Percentiles rank a stretch among this genome's conserved stretches.
phyloP scores from a whole-genome alignment of 2,797 vertebrate genomes.

The Harpagifer antarcticus region DNA sequence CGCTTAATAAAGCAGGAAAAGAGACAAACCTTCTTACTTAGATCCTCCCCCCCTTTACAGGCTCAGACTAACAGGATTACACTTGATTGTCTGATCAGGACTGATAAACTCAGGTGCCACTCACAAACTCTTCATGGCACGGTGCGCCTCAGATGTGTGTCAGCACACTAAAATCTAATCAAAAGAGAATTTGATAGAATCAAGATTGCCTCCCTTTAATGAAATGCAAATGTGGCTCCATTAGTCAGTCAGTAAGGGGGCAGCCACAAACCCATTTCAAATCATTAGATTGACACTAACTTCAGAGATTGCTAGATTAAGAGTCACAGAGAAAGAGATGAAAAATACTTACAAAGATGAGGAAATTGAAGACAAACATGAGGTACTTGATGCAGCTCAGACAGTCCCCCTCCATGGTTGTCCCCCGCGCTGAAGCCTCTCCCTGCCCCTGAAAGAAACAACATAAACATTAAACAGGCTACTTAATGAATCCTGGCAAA shows the following conservation, averaged over 20 bases:
- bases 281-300: constrained; percentile 68
- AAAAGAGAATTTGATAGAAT: constrained; percentile 79
- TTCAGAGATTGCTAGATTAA: constrained; percentile 57
- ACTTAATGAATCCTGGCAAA: constrained; percentile 52
- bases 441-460: constrained; percentile 80
- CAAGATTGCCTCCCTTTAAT: constrained; percentile 79
- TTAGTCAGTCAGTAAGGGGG: constrained; percentile 65
- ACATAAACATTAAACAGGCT: constrained; percentile 24
- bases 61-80: constrained; percentile 77
- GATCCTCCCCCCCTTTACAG: constrained; percentile 40
- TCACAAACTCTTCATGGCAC: constrained; percentile 72
- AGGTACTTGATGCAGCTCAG: constrained; percentile 96
- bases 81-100: constrained; percentile 79
- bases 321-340: constrained; percentile 45
- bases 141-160: constrained; percentile 76
- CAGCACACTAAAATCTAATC: constrained; percentile 79
- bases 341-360: constrained; percentile 93
- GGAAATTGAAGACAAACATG: constrained; percentile 97
- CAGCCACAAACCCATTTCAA: constrained; percentile 60
- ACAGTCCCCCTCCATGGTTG: constrained; percentile 93
- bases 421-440: constrained; percentile 82
- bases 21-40: constrained; percentile 56
- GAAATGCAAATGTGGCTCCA: constrained; percentile 81
- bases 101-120: constrained; percentile 81
- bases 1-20: constrained; percentile 76